These are phyloP conservation scores for Apodemia zela DNA, from an alignment of 2,888 invertebrate species.

Conservation along the genomic window DNA sequence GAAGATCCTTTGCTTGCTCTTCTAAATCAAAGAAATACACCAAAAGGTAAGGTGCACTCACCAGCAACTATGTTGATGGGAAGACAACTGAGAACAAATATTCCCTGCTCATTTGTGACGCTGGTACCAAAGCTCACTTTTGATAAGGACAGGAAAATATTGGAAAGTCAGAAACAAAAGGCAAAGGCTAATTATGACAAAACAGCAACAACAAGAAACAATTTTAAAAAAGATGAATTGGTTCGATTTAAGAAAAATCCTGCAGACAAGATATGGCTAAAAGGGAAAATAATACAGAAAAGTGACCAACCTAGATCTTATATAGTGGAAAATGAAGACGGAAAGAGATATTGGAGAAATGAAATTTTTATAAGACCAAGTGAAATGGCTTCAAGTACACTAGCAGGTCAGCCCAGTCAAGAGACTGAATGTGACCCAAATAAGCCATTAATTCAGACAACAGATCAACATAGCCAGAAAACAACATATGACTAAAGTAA, in stretches of 20 bases:
- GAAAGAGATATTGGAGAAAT: conserved; percentile 12
- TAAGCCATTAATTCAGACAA: too few relatives aligned
- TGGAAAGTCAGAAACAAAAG: neutral
- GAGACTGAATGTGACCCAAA: too few relatives aligned
- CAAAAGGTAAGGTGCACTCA: neutral
- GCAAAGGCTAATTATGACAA: neutral
- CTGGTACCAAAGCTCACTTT: neutral
- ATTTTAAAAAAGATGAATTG: neutral
- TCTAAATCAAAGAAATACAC: conserved; percentile 29
- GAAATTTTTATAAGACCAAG: conserved; percentile 5
- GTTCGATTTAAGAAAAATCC: neutral
- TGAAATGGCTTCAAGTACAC: neutral
- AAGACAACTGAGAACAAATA: conserved; percentile 3
- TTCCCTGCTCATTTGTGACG: conserved; percentile 3
- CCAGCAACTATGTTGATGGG: neutral
- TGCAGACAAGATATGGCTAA: neutral
- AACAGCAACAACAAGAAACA: neutral
- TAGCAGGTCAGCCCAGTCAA: too few relatives aligned
- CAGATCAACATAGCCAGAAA: too few relatives aligned
- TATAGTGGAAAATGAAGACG: conserved; percentile 12
- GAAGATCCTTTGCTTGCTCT: conserved; percentile 28
- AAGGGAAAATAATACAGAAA: conserved; percentile 1
- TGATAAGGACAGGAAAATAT: conserved; percentile 1
- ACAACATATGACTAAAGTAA: too few relatives aligned
- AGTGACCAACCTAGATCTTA: neutral